Conservation (phyloP, 2,888 invertebrate species). For the Sesia bembeciformis region DNA sequence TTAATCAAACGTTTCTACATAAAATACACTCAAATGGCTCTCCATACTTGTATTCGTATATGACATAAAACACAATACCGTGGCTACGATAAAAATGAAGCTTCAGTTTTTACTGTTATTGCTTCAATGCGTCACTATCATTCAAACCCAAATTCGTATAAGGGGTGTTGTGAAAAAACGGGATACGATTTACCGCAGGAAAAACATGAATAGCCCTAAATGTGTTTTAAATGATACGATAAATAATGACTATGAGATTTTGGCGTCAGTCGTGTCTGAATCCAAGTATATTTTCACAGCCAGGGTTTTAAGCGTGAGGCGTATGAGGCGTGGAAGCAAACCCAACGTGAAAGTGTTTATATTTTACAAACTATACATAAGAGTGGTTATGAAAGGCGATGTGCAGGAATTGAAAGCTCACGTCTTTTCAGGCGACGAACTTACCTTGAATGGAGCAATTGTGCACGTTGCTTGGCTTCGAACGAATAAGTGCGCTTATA, state of each 20-base stretch:
- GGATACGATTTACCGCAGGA: slow-evolving; percentile 54
- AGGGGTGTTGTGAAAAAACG: slow-evolving; percentile 54
- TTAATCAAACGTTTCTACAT: slow-evolving; percentile 39
- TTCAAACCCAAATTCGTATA: slow-evolving; percentile 49
- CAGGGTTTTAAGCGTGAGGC: slow-evolving; percentile 61
- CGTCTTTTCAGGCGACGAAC: slow-evolving; percentile 53
- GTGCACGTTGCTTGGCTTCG: slow-evolving; percentile 63
- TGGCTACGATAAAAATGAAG: slow-evolving; percentile 50
- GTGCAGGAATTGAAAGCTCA: slow-evolving; percentile 53
- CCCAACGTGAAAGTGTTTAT: slow-evolving; percentile 56
- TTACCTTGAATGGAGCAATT: slow-evolving; percentile 60
- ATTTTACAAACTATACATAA: slow-evolving; percentile 62
- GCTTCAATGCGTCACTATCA: slow-evolving; percentile 44
- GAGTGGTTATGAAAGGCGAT: slow-evolving; percentile 60
- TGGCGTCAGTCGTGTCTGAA: slow-evolving; percentile 69
- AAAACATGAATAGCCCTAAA: slow-evolving; percentile 62
- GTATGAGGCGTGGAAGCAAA: slow-evolving; percentile 57
- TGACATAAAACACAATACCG: slow-evolving; percentile 24
- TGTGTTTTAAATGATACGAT: slow-evolving; percentile 71
- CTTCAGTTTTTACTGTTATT: slow-evolving; percentile 52
- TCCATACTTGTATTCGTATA: slow-evolving; percentile 22
- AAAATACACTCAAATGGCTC: slow-evolving; percentile 43
- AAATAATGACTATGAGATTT: slow-evolving; percentile 72
- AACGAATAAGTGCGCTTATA: slow-evolving; percentile 64
- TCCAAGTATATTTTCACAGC: slow-evolving; percentile 71